Evolutionary conservation across 2,888 invertebrate genomes (phyloP).

Genomic region (Stictocephala bisonia): DNA sequence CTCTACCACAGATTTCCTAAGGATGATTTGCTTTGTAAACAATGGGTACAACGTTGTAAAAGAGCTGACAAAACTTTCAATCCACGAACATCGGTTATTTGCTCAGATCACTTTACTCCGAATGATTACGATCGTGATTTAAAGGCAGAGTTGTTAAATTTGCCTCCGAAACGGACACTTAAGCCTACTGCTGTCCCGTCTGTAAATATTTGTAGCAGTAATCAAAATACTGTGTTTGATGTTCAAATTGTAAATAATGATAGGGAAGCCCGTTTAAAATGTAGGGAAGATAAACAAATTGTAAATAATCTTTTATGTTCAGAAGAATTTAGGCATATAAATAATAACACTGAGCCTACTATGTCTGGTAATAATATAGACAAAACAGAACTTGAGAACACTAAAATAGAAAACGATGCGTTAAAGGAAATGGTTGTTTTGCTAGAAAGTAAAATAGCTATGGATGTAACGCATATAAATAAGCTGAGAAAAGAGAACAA

Average conservation of each 20-base stretch:
- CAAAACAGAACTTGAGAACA: background rate
- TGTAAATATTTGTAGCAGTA: background rate
- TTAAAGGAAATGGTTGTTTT: background rate
- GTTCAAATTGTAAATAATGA: background rate
- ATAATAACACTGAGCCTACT: background rate
- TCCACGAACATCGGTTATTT: constrained; percentile 7
- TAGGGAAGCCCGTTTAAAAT: background rate
- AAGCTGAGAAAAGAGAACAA: constrained; percentile 14
- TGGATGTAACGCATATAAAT: background rate
- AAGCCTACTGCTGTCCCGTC: constrained; percentile 26
- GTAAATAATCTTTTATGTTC: background rate
- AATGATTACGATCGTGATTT: constrained; percentile 39
- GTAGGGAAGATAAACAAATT: constrained; percentile 2
- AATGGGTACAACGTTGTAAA: constrained; percentile 32
- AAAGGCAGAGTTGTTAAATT: constrained; percentile 32
- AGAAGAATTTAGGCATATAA: background rate
- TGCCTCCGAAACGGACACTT: constrained; percentile 20
- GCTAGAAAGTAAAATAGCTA: constrained; percentile 5
- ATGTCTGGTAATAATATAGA: background rate
- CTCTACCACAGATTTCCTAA: constrained; percentile 31
- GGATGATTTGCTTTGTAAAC: constrained; percentile 8
- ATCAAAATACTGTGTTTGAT: background rate
- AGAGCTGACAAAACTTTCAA: constrained; percentile 24
- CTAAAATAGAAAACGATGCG: background rate
- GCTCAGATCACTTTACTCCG: constrained; percentile 22